phyloP scores from a whole-genome alignment of 2,888 invertebrate genomes.

The Dynastes tityus region DNA sequence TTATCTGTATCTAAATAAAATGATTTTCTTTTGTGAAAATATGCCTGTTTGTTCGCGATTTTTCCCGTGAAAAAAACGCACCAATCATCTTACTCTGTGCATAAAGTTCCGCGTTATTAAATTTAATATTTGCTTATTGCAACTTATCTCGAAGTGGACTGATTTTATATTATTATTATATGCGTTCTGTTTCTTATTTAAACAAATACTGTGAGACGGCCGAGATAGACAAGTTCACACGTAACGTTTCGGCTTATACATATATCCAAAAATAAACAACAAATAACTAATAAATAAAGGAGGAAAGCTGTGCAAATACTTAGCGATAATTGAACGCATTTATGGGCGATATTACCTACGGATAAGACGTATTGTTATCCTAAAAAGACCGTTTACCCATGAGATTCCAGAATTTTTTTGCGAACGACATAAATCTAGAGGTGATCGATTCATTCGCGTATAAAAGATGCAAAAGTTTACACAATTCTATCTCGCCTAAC shows the following conservation, averaged over 20 bases:
- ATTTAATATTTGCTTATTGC: constrained; percentile 42
- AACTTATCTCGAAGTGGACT: constrained; percentile 27
- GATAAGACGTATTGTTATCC: constrained; percentile 11
- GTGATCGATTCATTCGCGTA: neutral
- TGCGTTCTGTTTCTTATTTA: constrained; percentile 16
- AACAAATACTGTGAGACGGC: constrained; percentile 35
- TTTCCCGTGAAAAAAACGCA: constrained; percentile 30
- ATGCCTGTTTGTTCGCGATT: neutral
- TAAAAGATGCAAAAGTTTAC: constrained; percentile 10
- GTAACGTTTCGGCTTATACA: constrained; percentile 23
- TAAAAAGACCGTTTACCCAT: constrained; percentile 22
- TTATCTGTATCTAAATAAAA: constrained; percentile 25
- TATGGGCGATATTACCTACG: neutral
- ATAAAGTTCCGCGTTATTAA: constrained; percentile 18
- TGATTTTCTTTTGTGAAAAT: constrained; percentile 24
- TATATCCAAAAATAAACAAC: constrained; percentile 28
- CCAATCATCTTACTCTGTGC: constrained; percentile 6
- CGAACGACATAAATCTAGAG: neutral
- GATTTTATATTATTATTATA: constrained; percentile 21
- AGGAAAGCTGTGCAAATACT: constrained; percentile 36
- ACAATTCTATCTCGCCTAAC: constrained; percentile 1
- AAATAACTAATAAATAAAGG: constrained; percentile 26
- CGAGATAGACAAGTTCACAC: constrained; percentile 27
- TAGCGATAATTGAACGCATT: constrained; percentile 36
- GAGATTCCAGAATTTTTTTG: constrained; percentile 14